These are phyloP conservation scores for Chrysomela aeneicollis DNA, from an alignment of 2,888 invertebrate genomes.

Conservation along the genomic window DNA sequence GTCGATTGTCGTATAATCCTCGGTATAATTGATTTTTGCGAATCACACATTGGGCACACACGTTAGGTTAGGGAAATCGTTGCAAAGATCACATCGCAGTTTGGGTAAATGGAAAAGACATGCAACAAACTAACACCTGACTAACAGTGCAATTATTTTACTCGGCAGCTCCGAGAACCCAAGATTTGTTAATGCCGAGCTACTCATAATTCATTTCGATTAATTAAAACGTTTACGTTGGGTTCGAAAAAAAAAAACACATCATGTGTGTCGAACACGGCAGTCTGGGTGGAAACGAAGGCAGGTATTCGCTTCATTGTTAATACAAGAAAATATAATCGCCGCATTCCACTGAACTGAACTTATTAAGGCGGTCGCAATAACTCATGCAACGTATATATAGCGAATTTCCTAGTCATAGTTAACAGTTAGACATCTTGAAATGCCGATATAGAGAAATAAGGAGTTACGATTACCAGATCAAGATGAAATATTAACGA, in stretches of 20 bases:
- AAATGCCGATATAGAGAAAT: neutral
- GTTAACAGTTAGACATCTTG: neutral
- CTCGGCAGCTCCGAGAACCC: neutral
- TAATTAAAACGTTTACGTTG: neutral
- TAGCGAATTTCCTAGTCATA: neutral
- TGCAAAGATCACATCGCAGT: too few species aligned
- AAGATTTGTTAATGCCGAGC: neutral
- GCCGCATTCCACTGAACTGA: conserved; percentile 10
- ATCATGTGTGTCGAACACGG: neutral
- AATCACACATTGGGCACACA: too few species aligned
- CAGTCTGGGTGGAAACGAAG: conserved; percentile 4
- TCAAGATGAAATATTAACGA: neutral
- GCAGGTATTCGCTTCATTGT: conserved; percentile 14
- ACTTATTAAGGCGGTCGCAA: neutral
- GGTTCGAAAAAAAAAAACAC: too few species aligned
- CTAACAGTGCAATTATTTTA: neutral
- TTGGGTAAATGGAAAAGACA: too few species aligned
- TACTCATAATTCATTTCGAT: neutral
- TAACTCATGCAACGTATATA: neutral
- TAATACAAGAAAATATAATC: conserved; percentile 15
- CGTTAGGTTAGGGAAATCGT: too few species aligned
- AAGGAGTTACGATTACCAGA: neutral
- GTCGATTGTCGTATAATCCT: too few species aligned
- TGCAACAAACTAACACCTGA: neutral
- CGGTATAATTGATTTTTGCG: too few species aligned